Conservation (phyloP, 2,888 invertebrate genomes). For the Lithophane semibrunnea region DNA sequence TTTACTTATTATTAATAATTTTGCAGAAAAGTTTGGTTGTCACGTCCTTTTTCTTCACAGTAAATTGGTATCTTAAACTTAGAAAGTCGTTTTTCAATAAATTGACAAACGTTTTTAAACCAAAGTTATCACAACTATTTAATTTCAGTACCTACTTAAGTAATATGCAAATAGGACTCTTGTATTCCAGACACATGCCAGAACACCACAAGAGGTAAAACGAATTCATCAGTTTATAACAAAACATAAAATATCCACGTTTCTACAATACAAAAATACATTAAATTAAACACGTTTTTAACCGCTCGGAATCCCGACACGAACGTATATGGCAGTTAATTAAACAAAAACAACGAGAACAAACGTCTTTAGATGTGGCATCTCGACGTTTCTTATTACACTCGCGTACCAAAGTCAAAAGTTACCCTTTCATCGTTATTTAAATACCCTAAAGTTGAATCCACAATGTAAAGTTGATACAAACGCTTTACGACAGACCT, state of each 20-base stretch:
- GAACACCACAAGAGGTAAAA: neutral
- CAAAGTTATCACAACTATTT: neutral
- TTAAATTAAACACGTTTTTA: constrained; percentile 20
- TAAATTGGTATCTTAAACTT: neutral
- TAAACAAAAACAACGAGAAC: constrained; percentile 52
- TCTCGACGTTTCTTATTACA: constrained; percentile 43
- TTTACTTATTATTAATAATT: neutral
- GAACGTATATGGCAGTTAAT: constrained; percentile 26
- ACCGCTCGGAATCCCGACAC: constrained; percentile 1
- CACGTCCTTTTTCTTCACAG: neutral
- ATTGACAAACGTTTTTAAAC: neutral
- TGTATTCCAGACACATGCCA: neutral
- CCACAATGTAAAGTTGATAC: constrained; percentile 66
- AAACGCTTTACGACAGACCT: constrained; percentile 66
- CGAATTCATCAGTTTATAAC: neutral
- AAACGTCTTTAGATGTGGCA: constrained; percentile 35
- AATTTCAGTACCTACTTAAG: neutral
- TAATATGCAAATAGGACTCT: neutral
- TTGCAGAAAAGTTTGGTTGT: neutral
- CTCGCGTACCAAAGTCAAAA: constrained; percentile 55
- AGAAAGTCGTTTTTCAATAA: too few species aligned
- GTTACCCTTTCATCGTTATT: constrained; percentile 68
- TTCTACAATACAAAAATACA: constrained; percentile 17
- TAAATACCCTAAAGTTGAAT: constrained; percentile 69
- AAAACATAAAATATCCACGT: neutral